phyloP scores from a whole-genome alignment of 2,797 vertebrate genomes.

The Pangasius macronema region DNA sequence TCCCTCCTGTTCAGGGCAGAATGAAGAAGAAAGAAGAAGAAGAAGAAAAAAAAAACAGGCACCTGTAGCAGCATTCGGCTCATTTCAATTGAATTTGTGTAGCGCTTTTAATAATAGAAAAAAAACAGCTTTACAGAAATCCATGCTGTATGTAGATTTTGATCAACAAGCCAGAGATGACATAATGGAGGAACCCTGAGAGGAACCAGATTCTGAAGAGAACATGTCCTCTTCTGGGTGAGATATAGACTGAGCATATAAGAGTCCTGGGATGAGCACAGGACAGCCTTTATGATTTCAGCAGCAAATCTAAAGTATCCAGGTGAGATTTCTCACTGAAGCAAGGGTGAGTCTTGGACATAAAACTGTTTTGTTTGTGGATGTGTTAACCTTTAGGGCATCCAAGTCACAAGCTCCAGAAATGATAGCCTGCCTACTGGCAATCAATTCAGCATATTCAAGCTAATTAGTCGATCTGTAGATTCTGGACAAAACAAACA shows the following conservation, averaged over 20 bases:
- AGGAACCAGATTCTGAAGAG: background rate
- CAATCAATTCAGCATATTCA: constrained; percentile 63
- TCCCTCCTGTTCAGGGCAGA: constrained; percentile 62
- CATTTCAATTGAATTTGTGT: background rate
- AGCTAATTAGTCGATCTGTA: constrained; percentile 52
- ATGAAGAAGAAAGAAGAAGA: constrained; percentile 35
- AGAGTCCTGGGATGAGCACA: background rate
- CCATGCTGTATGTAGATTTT: background rate
- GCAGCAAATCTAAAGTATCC: background rate
- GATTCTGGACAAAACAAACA: background rate
- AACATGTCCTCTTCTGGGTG: background rate
- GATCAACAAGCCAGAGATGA: background rate
- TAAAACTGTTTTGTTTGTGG: background rate
- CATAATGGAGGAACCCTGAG: no score
- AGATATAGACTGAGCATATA: background rate
- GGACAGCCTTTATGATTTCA: background rate
- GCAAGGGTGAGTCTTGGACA: background rate
- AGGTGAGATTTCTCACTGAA: background rate
- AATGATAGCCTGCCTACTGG: constrained; percentile 52
- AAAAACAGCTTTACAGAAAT: background rate
- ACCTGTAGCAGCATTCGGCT: background rate
- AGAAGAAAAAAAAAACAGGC: constrained; percentile 25
- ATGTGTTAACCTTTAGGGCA: background rate
- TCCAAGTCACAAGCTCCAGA: background rate
- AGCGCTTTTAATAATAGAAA: background rate